These are phyloP conservation scores for Lysandra coridon DNA, from an alignment of 2,888 invertebrate genomes.

Conservation along the genomic window DNA sequence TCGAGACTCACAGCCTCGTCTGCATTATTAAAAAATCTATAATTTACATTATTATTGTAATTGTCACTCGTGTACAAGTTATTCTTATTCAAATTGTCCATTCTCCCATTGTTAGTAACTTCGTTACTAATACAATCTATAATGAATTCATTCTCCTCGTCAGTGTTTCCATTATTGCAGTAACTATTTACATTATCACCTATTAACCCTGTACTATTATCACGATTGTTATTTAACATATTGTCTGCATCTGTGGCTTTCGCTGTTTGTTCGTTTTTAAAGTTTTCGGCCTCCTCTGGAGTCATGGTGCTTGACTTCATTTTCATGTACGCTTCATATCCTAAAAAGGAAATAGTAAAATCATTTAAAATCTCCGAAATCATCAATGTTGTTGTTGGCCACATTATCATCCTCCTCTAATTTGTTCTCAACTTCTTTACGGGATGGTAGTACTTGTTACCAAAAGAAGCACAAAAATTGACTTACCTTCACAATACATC, in stretches of 20 bases:
- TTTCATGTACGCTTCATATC: conserved; percentile 62
- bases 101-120: conserved; percentile 29
- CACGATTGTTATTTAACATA: conserved; percentile 28
- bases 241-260: conserved; percentile 51
- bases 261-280: conserved; percentile 33
- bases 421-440: background rate
- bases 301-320: conserved; percentile 40
- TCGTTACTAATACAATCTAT: conserved; percentile 36
- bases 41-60: conserved; percentile 23
- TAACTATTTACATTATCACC: conserved; percentile 25
- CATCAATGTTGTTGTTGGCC: no score
- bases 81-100: conserved; percentile 36
- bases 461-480: background rate
- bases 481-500: conserved; percentile 85
- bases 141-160: conserved; percentile 32
- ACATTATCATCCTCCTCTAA: no score
- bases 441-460: background rate
- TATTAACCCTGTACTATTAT: conserved; percentile 19
- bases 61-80: conserved; percentile 2
- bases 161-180: conserved; percentile 35
- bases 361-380: no score
- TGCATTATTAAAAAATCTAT: background rate
- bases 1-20: conserved; percentile 31
- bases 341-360: conserved; percentile 41
- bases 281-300: conserved; percentile 32